Evolutionary conservation across 64 coral and sea anemone genomes (phyloP), one percentile per base, ranked within the genome.

Genomic region (Hydrozoanthus tunicans): DNA sequence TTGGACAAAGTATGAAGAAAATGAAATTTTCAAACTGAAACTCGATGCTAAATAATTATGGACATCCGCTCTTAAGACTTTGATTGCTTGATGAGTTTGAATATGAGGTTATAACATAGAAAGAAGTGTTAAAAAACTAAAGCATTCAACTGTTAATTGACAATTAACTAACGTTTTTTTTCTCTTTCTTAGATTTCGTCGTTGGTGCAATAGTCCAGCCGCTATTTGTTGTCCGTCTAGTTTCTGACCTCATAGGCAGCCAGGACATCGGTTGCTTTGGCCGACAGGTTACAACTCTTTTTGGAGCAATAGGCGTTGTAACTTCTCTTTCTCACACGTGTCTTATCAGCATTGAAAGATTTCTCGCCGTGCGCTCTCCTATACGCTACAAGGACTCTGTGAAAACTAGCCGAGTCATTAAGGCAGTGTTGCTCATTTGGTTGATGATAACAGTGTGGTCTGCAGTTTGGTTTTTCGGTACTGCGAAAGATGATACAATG

Each of bases 331-430:
- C 3, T 56, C 52, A 77, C 15, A 55, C 10, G 3, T 77, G 75
- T 14, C 12, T 77, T 10, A 77, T 77, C 51, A 77, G 75, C 6
- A 6, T 77, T 77, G 75, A 77, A 11, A 77, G 75, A 56, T 77
- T 13, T 77, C 75, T 77, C 3, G 75, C 52, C 5, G 75, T 77
- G 51, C 75, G 52, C 5, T 56, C 56, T 13, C 75, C 75, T 5
- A 15, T 10, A 5, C 52, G 51, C 43, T 55, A 77, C 75, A 77
- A 77, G 12, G 17, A 55, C 1, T 11, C 56, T 54, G 3, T 77
- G 0, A 55, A 51, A 2, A 77, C 5, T 53, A 3, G 75, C 5
- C 43, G 75, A 5, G 51, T 53, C 56, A 4, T 77, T 9, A 53
- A 4, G 52, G 25, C 10, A 11, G 75, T 77, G 51, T 17, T 53